Evolutionary conservation across 1,140 invertebrate species (phyloP), one percentile per base, ranked within the genome.

Genomic region (Aricia agestis): DNA sequence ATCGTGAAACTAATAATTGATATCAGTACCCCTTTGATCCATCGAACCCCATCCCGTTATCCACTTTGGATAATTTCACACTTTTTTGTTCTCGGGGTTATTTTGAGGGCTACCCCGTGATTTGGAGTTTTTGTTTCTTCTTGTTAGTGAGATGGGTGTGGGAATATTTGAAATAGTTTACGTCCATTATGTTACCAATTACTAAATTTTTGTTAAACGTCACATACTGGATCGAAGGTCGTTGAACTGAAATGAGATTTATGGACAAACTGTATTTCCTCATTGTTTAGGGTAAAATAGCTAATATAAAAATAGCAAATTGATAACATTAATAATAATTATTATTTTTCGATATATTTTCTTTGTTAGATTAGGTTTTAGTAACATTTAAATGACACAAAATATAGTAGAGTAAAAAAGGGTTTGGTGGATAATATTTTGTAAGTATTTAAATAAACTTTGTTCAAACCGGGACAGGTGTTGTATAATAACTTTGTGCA

Each of bases 61-160:
- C 45, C 82, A 89, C 83, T 90, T 90, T 86, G 85, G 80, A 82
- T 87, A 90, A 90, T 90, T 87, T 90, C 81, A 87, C 84, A 87
- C 84, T 84, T 84, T 87, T 87, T 86, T 82, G 82, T 85, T 82
- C 84, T 85, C 81, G 79, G 81, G 74, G 72, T 76, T 81, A 81
- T 82, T 75, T 66, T 66, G 42, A 76, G 74, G 72, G 72, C 31
- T 32, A 19, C 4, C 45, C 45, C 45, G 9, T 52, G 45, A 52
- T 52, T 52, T 52, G 9, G 45, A 52, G 5, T 52, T 52, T 52
- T 52, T 52, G 41, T 42, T 42, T 42, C 11, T 52, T 52, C 45
- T 52, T 52, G 45, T 52, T 52, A 52, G 13, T 11, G 13, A 52
- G 10, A 11, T 52, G 45, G 45, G 45, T 52, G 45, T 52, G 45